Evolutionary conservation across 2,797 vertebrate genomes (phyloP), one percentile per base, ranked within the genome.

Genomic region (Pithecia hirsuta): DNA sequence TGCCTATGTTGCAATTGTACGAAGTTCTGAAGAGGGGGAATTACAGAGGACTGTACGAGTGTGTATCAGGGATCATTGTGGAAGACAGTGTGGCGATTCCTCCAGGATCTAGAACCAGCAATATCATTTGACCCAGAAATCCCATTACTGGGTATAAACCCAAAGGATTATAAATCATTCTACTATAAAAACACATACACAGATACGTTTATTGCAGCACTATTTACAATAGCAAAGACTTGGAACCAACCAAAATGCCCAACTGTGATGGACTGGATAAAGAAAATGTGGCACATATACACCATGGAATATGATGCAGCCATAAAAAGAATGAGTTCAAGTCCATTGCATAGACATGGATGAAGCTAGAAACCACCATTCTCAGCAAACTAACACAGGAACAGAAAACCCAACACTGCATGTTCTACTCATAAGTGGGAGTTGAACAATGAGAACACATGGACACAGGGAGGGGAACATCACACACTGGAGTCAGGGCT

Each of bases 1-100:
- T 36, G 20, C n/a, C 11, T 46, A 6, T 0, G 0, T 4, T 48
- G n/a, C 28, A 52, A 20, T 8, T 48, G 7, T 46, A 20, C 4
- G 22, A 59, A 72, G 15, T 74, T 61, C 44, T 86, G 17, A 26
- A 39, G 50, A 14, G 19, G 46, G 2, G 3, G 46, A 85, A 72
- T 26, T 26, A 50, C 17, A 55, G 39, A 84, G 44, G 6, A 22
- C 6, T 33, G 4, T 19, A 55, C n/a, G 84, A 36, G 14, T 36
- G 59, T 24, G 19, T 8, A 41, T 11, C 4, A 67, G 64, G 33
- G 33, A 17, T 17, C 7, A 67, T n/a, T 19, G 7, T 67, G 64
- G 64, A 67, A 67, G 64, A 67, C 64, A 67, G 17, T 67, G 15
- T 67, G 61, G 33, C 0, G 1, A 67, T 67, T 67, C 33, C 61